Percentiles rank a stretch among this genome's conserved stretches.
phyloP scores from a whole-genome alignment of 2,797 vertebrate species.

The Silurus aristotelis region DNA sequence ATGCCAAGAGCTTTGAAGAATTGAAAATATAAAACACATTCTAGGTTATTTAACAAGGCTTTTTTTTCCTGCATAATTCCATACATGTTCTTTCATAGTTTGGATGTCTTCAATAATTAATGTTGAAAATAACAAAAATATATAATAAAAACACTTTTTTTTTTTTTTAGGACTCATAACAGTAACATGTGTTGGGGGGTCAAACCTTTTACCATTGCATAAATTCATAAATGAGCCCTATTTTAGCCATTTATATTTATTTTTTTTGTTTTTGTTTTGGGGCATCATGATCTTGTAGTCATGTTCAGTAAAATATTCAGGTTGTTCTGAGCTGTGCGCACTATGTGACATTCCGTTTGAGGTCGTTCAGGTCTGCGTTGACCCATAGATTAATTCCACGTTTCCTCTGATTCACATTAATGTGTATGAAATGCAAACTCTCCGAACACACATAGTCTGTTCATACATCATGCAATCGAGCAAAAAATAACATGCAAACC shows the following conservation, averaged over 20 bases:
- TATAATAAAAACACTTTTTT: too few relatives aligned
- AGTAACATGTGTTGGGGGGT: neutral
- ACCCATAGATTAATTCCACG: conserved; percentile 22
- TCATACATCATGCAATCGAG: neutral
- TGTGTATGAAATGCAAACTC: neutral
- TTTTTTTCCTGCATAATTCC: too few relatives aligned
- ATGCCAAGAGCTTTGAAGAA: too few relatives aligned
- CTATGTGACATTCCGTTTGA: conserved; percentile 63
- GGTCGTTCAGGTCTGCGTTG: conserved; percentile 55
- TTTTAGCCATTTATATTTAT: neutral
- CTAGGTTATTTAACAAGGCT: too few relatives aligned
- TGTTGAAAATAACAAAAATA: too few relatives aligned
- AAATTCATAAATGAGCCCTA: neutral
- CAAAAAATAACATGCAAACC: neutral
- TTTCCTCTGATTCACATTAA: neutral
- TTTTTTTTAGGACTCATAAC: too few relatives aligned
- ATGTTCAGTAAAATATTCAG: neutral
- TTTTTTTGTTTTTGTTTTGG: neutral
- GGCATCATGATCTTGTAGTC: neutral
- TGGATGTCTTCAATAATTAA: too few relatives aligned
- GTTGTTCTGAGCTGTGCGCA: neutral
- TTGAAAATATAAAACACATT: too few relatives aligned
- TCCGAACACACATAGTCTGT: neutral
- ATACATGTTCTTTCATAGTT: too few relatives aligned
- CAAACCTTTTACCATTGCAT: neutral